A percentile compares a stretch with the other conserved stretches of the same genome.
Evolutionary conservation across 1,140 invertebrate genomes (phyloP).

Genomic region (Hormaphis cornu): DNA sequence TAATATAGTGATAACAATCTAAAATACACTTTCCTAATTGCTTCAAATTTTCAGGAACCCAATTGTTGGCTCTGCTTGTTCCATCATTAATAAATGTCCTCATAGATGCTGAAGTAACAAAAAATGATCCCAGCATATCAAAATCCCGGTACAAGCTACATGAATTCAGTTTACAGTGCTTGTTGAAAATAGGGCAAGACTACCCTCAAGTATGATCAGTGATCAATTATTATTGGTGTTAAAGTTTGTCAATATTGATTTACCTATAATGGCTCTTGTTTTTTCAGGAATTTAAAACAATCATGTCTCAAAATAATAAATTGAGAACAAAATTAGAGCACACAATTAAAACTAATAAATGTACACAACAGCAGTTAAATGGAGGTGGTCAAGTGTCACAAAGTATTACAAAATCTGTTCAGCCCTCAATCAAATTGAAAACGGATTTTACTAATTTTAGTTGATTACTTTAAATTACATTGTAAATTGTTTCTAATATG

Average conservation of each 20-base stretch:
- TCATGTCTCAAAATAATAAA: conserved; percentile 73
- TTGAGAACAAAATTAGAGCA: conserved; percentile 72
- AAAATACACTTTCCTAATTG: too few relatives aligned
- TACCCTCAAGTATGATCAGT: conserved; percentile 65
- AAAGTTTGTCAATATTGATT: conserved; percentile 38
- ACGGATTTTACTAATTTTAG: conserved; percentile 92
- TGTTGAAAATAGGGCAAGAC: conserved; percentile 83
- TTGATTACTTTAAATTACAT: background rate
- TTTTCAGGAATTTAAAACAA: conserved; percentile 74
- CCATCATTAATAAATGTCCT: conserved; percentile 81
- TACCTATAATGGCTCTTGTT: conserved; percentile 40
- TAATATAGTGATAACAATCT: too few relatives aligned
- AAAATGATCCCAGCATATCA: conserved; percentile 49
- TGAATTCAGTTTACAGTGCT: conserved; percentile 74
- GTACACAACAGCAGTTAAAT: conserved; percentile 43
- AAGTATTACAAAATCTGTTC: conserved; percentile 46
- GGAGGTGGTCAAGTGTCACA: conserved; percentile 40
- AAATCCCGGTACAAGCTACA: conserved; percentile 62
- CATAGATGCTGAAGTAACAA: conserved; percentile 51
- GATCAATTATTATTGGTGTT: background rate
- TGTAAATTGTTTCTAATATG: background rate
- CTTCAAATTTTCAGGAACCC: conserved; percentile 57
- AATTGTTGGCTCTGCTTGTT: conserved; percentile 76
- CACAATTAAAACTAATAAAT: conserved; percentile 70
- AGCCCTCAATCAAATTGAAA: conserved; percentile 85